Conservation (phyloP, 1,140 invertebrate genomes). For the Apis cerana region DNA sequence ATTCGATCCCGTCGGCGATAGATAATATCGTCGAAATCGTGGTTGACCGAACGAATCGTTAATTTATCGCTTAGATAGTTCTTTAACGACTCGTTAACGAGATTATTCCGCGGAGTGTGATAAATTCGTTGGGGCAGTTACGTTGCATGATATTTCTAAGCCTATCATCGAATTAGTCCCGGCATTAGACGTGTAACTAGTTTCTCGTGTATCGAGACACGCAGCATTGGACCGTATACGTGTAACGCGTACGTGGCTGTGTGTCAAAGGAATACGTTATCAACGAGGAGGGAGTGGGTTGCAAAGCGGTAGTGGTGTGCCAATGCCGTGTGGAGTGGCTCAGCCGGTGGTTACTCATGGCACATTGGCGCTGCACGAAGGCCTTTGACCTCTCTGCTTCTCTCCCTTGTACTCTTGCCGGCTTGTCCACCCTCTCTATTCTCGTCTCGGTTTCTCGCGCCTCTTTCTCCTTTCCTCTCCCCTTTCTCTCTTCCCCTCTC, state of each 20-base stretch:
- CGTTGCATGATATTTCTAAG: not conserved
- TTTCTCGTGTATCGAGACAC: slow-evolving; percentile 29
- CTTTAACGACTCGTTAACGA: not conserved
- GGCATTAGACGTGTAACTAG: slow-evolving; percentile 17
- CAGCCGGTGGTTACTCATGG: slow-evolving; percentile 75
- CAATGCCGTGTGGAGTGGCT: slow-evolving; percentile 63
- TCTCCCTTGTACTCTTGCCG: slow-evolving; percentile 50
- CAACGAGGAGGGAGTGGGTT: slow-evolving; percentile 55
- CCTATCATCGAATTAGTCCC: slow-evolving; percentile 14
- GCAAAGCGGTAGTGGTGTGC: slow-evolving; percentile 44
- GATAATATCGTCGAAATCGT: not conserved
- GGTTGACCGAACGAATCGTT: not conserved
- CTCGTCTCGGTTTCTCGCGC: slow-evolving; percentile 37
- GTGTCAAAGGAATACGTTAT: slow-evolving; percentile 73
- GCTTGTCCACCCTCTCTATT: slow-evolving; percentile 48
- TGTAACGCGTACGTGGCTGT: slow-evolving; percentile 38
- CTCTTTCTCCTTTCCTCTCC: slow-evolving; percentile 30
- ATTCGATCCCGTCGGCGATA: not conserved
- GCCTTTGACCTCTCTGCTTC: slow-evolving; percentile 77
- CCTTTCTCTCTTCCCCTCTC: slow-evolving; percentile 16
- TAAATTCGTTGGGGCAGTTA: not conserved
- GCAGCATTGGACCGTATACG: not conserved
- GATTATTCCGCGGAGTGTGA: not conserved
- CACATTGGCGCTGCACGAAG: slow-evolving; percentile 75
- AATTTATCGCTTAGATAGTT: slow-evolving; percentile 1